phyloP scores from a whole-genome alignment of 1,140 invertebrate genomes.

The Trachelipus rathkii region DNA sequence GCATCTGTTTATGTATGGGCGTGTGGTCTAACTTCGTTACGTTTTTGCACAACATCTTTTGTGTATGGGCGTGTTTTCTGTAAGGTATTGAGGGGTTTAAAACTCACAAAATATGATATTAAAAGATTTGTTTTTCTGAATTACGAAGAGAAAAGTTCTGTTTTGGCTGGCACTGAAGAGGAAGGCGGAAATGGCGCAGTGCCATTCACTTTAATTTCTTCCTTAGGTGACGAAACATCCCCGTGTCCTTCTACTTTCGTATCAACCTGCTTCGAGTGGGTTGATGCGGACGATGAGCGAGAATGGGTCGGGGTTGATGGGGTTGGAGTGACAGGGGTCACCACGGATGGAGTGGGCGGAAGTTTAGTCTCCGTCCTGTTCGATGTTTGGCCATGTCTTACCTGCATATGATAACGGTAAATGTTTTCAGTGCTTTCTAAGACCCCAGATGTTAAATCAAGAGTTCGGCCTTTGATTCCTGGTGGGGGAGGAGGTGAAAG shows the following conservation, averaged over 20 bases:
- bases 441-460: constrained; percentile 76
- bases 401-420: constrained; percentile 59
- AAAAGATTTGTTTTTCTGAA: no score
- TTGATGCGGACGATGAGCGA: constrained; percentile 40
- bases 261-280: constrained; percentile 12
- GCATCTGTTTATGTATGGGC: no score
- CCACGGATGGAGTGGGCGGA: constrained; percentile 39
- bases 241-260: background rate
- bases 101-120: no score
- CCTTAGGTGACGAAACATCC: background rate
- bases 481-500: constrained; percentile 67
- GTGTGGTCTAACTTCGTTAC: no score
- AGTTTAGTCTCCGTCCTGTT: constrained; percentile 41
- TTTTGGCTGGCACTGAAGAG: no score
- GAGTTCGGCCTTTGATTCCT: constrained; percentile 75
- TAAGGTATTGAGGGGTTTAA: no score
- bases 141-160: no score
- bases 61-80: no score
- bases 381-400: constrained; percentile 37
- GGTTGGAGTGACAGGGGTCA: constrained; percentile 35
- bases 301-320: constrained; percentile 39
- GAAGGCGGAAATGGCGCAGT: background rate
- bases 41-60: no score
- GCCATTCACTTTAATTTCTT: background rate
- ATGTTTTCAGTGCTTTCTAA: constrained; percentile 89